A percentile compares a stretch with the other conserved stretches of the same genome.
These are phyloP conservation scores for Abramis brama DNA, from an alignment of 2,113 vertebrate genomes.

Conservation along the genomic window DNA sequence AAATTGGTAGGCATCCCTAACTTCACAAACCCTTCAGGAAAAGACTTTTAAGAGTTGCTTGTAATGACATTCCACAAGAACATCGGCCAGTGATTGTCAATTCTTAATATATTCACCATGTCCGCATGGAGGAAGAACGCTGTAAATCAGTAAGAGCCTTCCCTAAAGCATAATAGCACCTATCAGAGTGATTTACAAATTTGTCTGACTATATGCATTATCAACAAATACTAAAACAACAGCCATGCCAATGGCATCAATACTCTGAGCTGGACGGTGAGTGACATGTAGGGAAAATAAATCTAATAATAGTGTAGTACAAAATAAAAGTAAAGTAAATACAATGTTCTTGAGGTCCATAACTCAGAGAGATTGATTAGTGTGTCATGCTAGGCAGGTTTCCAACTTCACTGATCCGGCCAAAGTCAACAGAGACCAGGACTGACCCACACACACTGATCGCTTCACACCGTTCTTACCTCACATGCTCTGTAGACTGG, in stretches of 20 bases:
- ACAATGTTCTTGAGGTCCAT: slow-evolving; percentile 34
- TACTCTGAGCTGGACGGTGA: not conserved
- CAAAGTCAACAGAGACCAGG: slow-evolving; percentile 44
- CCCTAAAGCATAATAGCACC: slow-evolving; percentile 34
- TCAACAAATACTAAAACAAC: slow-evolving; percentile 11
- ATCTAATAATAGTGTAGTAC: slow-evolving; percentile 9
- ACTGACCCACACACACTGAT: slow-evolving; percentile 20
- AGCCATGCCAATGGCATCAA: not conserved
- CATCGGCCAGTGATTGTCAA: slow-evolving; percentile 3
- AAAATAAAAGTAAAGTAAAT: slow-evolving; percentile 45
- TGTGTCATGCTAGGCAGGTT: slow-evolving; percentile 34
- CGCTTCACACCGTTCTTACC: slow-evolving; percentile 6
- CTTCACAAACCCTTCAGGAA: slow-evolving; percentile 24
- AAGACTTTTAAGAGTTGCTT: slow-evolving; percentile 10
- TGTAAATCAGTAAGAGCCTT: slow-evolving; percentile 5
- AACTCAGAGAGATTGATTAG: slow-evolving; percentile 44
- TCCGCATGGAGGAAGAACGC: not conserved
- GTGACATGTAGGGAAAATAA: slow-evolving; percentile 5
- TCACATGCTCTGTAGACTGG: slow-evolving; percentile 15
- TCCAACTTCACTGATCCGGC: slow-evolving; percentile 26
- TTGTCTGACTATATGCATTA: slow-evolving; percentile 13
- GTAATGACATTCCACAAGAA: slow-evolving; percentile 21
- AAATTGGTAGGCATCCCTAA: slow-evolving; percentile 20
- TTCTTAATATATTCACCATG: slow-evolving; percentile 10
- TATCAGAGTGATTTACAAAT: slow-evolving; percentile 1